These are phyloP conservation scores for Ormyrus pomaceus DNA, from an alignment of 2,888 invertebrate genomes.

Conservation along the genomic window DNA sequence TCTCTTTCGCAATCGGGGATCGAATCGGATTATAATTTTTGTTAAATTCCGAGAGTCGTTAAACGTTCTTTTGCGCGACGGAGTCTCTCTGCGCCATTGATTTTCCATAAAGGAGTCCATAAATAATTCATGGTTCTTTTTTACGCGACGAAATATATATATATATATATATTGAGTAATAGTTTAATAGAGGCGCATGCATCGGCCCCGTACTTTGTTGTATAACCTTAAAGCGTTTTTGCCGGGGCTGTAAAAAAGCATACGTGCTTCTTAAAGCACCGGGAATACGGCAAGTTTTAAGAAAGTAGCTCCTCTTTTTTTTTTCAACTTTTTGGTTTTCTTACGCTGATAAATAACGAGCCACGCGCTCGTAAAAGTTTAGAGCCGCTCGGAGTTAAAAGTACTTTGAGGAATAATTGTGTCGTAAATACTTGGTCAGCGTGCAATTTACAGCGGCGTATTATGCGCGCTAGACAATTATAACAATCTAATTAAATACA, in stretches of 20 bases:
- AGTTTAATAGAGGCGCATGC: too few relatives aligned
- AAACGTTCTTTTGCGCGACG: too few relatives aligned
- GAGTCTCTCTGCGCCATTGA: too few relatives aligned
- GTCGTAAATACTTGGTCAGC: slow-evolving; percentile 46
- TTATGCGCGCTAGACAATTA: slow-evolving; percentile 1
- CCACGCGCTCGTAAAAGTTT: slow-evolving; percentile 50
- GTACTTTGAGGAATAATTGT: slow-evolving; percentile 52
- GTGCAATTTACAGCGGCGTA: slow-evolving; percentile 27
- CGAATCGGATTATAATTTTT: too few relatives aligned
- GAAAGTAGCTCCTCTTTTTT: slow-evolving; percentile 17
- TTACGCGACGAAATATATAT: too few relatives aligned
- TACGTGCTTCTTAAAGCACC: slow-evolving; percentile 32
- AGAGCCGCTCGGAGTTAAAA: slow-evolving; percentile 46
- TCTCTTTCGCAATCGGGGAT: too few relatives aligned
- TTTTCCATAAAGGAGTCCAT: too few relatives aligned
- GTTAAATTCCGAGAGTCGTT: too few relatives aligned
- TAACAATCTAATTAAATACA: slow-evolving; percentile 13
- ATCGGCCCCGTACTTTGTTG: too few relatives aligned
- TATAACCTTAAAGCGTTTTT: slow-evolving; percentile 1
- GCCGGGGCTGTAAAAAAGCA: slow-evolving; percentile 35
- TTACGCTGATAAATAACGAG: slow-evolving; percentile 48
- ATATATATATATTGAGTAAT: too few relatives aligned
- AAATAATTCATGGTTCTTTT: too few relatives aligned
- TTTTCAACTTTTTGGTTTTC: slow-evolving; percentile 33
- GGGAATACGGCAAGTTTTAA: slow-evolving; percentile 24